Percentiles rank a stretch among this genome's conserved stretches.
phyloP scores from a whole-genome alignment of 2,888 invertebrate genomes.

The Phragmatobia fuliginosa region DNA sequence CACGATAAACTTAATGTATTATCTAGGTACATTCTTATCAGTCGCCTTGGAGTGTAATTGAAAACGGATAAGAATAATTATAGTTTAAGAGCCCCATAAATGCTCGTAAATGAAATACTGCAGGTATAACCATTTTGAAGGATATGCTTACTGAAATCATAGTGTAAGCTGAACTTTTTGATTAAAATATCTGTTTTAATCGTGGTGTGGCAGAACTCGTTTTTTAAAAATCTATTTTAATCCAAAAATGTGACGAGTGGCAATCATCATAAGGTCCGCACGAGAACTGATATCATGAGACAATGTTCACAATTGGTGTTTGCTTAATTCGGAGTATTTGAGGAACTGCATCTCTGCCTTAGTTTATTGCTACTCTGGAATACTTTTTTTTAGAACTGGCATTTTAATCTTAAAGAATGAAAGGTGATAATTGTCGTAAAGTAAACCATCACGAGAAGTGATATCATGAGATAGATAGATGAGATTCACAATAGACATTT shows the following conservation, averaged over 20 bases:
- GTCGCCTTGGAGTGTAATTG: constrained; percentile 64
- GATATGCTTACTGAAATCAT: background rate
- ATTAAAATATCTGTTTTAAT: background rate
- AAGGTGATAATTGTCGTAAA: no score
- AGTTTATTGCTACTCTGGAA: background rate
- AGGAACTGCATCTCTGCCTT: background rate
- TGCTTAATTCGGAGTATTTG: background rate
- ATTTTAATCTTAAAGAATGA: no score
- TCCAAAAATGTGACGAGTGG: background rate
- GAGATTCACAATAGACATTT: no score
- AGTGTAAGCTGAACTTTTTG: background rate
- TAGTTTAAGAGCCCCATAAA: constrained; percentile 19
- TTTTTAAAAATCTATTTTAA: no score
- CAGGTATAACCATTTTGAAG: background rate
- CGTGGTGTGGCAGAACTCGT: no score
- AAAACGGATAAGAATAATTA: constrained; percentile 62
- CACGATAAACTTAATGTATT: constrained; percentile 36
- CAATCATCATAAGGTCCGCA: background rate
- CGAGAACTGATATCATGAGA: background rate
- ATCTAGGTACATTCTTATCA: constrained; percentile 50
- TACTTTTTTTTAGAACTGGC: background rate
- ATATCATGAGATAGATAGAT: no score
- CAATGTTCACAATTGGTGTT: background rate
- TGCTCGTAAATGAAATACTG: constrained; percentile 4
- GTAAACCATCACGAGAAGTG: no score